These are phyloP conservation scores for Heliocidaris erythrogramma DNA, from an alignment of 35 echinoderm and acorn worm species.

Conservation along the genomic window DNA sequence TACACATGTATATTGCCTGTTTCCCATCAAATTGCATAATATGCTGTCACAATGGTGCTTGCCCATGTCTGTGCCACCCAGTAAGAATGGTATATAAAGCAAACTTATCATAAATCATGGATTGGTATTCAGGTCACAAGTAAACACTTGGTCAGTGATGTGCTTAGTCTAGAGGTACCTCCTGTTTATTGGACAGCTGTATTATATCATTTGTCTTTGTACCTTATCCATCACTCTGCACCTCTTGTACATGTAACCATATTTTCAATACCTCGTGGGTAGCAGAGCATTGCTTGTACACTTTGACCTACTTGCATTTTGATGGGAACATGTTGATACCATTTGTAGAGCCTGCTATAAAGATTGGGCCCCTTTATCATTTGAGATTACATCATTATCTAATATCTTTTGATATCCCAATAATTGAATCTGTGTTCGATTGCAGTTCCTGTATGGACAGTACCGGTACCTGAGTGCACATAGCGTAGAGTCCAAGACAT, in stretches of 20 bases:
- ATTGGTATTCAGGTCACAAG: background rate
- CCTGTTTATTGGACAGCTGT: slow-evolving; percentile 8
- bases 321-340: background rate
- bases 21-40: background rate
- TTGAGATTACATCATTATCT: no score
- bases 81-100: background rate
- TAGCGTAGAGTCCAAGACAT: no score
- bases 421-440: no score
- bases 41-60: background rate
- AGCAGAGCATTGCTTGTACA: background rate
- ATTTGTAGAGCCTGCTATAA: no score
- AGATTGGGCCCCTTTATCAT: no score
- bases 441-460: no score
- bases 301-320: background rate
- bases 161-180: background rate
- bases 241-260: background rate
- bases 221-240: background rate
- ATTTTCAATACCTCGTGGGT: background rate
- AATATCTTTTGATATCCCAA: no score
- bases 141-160: slow-evolving; percentile 9
- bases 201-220: background rate
- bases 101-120: background rate
- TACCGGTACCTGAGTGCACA: no score
- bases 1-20: background rate
- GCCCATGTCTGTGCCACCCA: background rate